Evolutionary conservation across 2,797 vertebrate species (phyloP), one percentile per base, ranked within the genome.

Genomic region (Bryconaethiops microstoma): DNA sequence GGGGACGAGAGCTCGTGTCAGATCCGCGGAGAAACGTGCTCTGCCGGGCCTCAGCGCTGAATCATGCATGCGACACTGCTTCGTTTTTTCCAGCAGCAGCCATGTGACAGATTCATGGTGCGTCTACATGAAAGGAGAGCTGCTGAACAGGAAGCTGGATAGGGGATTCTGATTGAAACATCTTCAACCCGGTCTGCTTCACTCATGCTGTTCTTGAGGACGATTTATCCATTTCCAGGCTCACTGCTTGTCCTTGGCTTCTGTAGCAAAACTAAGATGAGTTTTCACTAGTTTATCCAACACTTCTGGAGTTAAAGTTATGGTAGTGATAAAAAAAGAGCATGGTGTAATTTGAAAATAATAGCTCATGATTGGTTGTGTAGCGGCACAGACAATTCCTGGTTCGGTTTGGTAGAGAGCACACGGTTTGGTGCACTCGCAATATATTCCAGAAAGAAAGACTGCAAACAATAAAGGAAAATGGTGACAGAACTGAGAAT

Each of bases 21-120:
- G 29, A 65, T 7, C 63, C 63, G 35, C 0, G 35, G 63, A 65
- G 63, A 65, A 64, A 35, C 64, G 19, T 7, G 21, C 54, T 77
- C 13, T 40, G 63, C 40, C 17, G 42, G 74, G 60, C 23, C 65
- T 42, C 35, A 16, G 6, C 29, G 23, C 60, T 77, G 62, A 82
- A 74, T 82, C 62, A 68, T 57, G 54, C 9, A 65, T 73, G 29
- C 62, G 67, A 71, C 0, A 16, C 21, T 14, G 8, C 40, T 25
- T 82, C 52, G 54, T 48, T 48, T 64, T 67, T 65, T 17, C 60
- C 39, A 3, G 55, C 42, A 17, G 14, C 10, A 19, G 29, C 71
- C 2, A 1, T n/a, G 54, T 55, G 29, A 59, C 25, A 52, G 67
- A 69, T 5, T 65, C 35, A 4, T 40, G 16, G 63, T 19, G 63